Percentiles rank a stretch among this genome's conserved stretches.
phyloP scores from a whole-genome alignment of 2,113 vertebrate genomes.

The Upupa epops region DNA sequence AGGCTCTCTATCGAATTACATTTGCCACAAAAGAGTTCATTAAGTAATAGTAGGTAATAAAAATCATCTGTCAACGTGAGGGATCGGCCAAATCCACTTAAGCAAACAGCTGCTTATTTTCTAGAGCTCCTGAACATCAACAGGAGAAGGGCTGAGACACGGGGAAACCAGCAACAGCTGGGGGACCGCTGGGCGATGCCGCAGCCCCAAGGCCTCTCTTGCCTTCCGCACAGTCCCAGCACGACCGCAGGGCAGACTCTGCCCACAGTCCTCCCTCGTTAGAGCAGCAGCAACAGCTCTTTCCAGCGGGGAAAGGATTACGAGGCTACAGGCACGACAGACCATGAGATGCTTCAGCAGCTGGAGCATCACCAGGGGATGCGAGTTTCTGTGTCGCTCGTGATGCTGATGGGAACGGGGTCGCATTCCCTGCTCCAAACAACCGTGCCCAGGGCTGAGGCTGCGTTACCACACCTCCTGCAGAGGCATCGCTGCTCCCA shows the following conservation, averaged over 20 bases:
- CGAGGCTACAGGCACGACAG: accelerated
- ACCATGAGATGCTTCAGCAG: not conserved
- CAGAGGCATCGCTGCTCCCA: not conserved
- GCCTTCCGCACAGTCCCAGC: not conserved
- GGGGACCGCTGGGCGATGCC: not conserved
- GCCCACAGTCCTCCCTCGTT: accelerated
- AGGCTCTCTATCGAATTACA: constrained; percentile 69
- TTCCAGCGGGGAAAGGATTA: not conserved
- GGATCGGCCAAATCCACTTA: constrained; percentile 68
- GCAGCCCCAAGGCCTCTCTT: not conserved
- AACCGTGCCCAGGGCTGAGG: not conserved
- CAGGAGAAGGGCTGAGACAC: not conserved
- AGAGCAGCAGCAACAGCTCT: not conserved
- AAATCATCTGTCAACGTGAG: constrained; percentile 70
- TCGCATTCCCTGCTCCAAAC: accelerated
- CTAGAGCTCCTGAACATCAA: constrained; percentile 33
- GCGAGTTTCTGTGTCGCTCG: accelerated
- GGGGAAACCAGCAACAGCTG: not conserved
- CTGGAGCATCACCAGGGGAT: not conserved
- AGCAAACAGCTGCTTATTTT: constrained; percentile 60
- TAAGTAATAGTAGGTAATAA: constrained; percentile 73
- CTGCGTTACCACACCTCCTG: not conserved
- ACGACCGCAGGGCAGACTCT: accelerated
- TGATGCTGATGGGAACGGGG: accelerated
- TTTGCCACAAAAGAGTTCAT: constrained; percentile 76